Base-by-base conservation (phyloP, 2,888 invertebrate species). In the Aspidiotus destructor region DNA sequence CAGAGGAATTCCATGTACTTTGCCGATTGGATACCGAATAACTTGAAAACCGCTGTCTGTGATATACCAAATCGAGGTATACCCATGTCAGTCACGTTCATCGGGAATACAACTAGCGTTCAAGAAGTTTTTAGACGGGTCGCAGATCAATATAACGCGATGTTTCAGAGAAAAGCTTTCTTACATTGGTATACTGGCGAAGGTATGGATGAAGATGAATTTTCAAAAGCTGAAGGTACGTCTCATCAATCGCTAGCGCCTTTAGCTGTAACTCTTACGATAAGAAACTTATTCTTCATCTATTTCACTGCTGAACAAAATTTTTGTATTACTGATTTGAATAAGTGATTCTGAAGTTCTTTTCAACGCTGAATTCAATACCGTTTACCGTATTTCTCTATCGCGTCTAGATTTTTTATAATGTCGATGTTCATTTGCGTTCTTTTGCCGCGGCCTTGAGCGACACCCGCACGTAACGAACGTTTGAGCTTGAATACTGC, bases 131-230 rank as follows among this genome's bases (percentile, higher is more conserved):
- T 67, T 42, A 17, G 60, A 17, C 41, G 65, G n/a, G 53, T 67
- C 7, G 57, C 65, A 1, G 57, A 44, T 13, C 65, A 67, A n/a
- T 67, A 58, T 48, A 57, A 67, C 40, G 65, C 65, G 13, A 67
- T 67, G 65, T 67, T 57, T 15, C 57, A 67, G 9, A 42, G 65
- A 11, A 67, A 67, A 28, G 65, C 65, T 58, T 64, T 64, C 41
- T 64, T 64, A n/a, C 64, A 64, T 41, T 64, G 64, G 64, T 64
- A 64, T 41, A 64, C 67, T 1, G 57, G 58, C 5, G 68, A 68
- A 44, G 65, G 65, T 57, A 67, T 67, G 65, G 65, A 67, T 16
- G 65, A 67, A 58, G 65, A 67, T 11, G 65, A 67, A 41, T 67
- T 67, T n/a, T 11, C 65, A 8, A 67, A 67, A 67, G 65, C 65